phyloP scores from a whole-genome alignment of 2,888 invertebrate species.

The Plagiodera versicolora region DNA sequence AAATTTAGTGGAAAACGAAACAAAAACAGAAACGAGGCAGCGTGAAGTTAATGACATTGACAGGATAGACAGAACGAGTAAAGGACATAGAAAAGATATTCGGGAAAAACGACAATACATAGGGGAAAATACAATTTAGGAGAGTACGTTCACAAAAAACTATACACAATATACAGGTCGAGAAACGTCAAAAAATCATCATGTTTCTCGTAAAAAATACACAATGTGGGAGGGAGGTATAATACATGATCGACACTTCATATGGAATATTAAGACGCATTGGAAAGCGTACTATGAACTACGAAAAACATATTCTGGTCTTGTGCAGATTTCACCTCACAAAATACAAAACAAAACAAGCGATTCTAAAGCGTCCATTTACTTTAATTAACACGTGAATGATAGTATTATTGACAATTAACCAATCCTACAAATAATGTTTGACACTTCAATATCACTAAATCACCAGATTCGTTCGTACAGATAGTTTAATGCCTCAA shows the following conservation, averaged over 20 bases:
- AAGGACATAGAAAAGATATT: conserved; percentile 10
- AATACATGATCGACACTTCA: conserved; percentile 15
- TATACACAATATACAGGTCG: conserved; percentile 49
- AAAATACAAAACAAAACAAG: conserved; percentile 12
- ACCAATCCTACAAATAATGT: background rate
- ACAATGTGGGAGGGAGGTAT: conserved; percentile 18
- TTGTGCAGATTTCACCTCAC: conserved; percentile 24
- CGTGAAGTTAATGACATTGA: conserved; percentile 8
- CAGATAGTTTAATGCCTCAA: background rate
- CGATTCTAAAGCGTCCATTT: conserved; percentile 12
- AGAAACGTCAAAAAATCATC: conserved; percentile 46
- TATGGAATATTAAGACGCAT: background rate
- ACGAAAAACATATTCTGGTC: conserved; percentile 26
- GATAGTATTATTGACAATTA: conserved; percentile 20
- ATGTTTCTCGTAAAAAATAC: conserved; percentile 41
- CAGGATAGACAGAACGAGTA: background rate
- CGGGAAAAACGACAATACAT: conserved; percentile 28
- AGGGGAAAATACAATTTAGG: conserved; percentile 33
- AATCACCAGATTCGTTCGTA: background rate
- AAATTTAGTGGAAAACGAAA: conserved; percentile 5
- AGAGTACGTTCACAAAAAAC: conserved; percentile 40
- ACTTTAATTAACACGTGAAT: background rate
- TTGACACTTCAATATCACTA: background rate
- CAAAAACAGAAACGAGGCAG: conserved; percentile 1
- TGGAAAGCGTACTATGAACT: conserved; percentile 8